A percentile compares a stretch with the other conserved stretches of the same genome.
These are phyloP conservation scores for Mionectes olivaceus DNA, from an alignment of 2,797 vertebrate species.

Conservation along the genomic window DNA sequence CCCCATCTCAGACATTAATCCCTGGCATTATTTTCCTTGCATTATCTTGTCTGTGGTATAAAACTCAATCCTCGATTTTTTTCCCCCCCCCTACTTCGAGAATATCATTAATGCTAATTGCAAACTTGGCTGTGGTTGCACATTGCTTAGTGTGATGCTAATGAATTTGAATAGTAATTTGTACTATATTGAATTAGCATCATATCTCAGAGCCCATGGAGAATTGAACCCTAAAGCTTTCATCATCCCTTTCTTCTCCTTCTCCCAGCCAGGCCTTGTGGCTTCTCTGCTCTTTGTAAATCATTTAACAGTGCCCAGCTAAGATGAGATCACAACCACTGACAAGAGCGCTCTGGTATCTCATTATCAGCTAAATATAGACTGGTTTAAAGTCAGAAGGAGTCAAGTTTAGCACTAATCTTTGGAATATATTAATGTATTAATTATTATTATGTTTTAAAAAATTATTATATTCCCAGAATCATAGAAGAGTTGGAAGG, in stretches of 20 bases:
- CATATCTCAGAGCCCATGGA: constrained; percentile 34
- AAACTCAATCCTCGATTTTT: neutral
- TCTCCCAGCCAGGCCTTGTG: neutral
- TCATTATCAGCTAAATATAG: neutral
- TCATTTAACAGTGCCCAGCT: neutral
- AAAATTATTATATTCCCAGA: neutral
- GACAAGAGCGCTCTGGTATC: neutral
- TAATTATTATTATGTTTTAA: neutral
- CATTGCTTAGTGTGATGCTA: constrained; percentile 52
- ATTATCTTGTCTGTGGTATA: constrained; percentile 33
- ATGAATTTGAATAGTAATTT: constrained; percentile 69
- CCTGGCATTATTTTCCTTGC: constrained; percentile 14
- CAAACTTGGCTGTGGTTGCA: constrained; percentile 59
- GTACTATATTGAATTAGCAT: constrained; percentile 61
- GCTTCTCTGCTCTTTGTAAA: constrained; percentile 4
- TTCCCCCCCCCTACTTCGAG: constrained; percentile 14
- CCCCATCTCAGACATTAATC: constrained; percentile 21
- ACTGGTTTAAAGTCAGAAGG: neutral
- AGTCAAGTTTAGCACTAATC: neutral
- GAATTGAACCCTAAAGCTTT: constrained; percentile 51
- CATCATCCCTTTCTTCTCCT: neutral
- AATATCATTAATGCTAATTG: constrained; percentile 65
- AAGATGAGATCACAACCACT: neutral
- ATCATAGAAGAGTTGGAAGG: neutral
- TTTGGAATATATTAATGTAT: neutral